These are phyloP conservation scores for Connochaetes taurinus DNA, from an alignment of 2,113 vertebrate species.

Conservation along the genomic window DNA sequence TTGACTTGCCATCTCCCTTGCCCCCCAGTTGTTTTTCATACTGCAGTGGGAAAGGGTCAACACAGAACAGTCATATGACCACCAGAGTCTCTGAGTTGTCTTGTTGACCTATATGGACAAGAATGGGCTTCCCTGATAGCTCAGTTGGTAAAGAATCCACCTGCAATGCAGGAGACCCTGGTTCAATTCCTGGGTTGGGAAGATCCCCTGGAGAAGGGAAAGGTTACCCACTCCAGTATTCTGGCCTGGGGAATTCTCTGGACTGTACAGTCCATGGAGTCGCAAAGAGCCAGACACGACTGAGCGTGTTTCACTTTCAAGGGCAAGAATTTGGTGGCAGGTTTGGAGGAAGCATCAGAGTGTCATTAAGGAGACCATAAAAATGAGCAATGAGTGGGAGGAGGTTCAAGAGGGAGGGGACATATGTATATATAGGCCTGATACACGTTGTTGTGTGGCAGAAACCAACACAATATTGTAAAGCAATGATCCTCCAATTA, in stretches of 20 bases:
- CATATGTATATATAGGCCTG: background rate
- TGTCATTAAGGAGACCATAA: background rate
- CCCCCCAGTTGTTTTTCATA: background rate
- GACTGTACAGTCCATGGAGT: background rate
- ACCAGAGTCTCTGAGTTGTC: background rate
- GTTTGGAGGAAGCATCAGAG: background rate
- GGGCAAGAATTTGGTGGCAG: background rate
- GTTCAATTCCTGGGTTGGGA: background rate
- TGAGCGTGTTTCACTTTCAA: background rate
- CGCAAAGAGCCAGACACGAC: background rate
- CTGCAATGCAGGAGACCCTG: background rate
- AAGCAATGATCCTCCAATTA: background rate
- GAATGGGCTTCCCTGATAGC: background rate
- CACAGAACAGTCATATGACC: background rate
- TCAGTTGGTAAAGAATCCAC: background rate
- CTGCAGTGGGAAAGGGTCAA: background rate
- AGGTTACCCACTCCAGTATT: background rate
- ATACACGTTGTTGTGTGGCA: background rate
- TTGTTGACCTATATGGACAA: background rate
- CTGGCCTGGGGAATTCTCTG: background rate
- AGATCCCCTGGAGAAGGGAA: background rate
- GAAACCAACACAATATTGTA: background rate
- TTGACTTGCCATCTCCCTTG: background rate
- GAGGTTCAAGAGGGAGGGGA: background rate
- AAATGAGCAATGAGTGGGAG: background rate